Conservation (phyloP, 2,797 vertebrate species). For the Chiloscyllium punctatum region DNA sequence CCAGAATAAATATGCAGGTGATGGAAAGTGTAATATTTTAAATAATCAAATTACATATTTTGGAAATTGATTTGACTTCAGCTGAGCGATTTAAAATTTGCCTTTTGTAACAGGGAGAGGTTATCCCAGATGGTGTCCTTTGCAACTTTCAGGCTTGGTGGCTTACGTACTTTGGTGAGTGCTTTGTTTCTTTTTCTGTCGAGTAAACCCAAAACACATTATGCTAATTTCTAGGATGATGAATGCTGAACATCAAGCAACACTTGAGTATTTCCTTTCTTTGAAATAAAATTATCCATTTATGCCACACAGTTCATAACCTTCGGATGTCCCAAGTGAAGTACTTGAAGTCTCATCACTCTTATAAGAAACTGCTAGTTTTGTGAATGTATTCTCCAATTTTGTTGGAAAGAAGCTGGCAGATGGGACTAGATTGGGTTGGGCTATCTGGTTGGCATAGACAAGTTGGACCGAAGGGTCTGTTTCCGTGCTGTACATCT, state of each 20-base stretch:
- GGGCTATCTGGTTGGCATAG: too few species aligned
- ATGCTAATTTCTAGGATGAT: neutral
- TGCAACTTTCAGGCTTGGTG: conserved; percentile 74
- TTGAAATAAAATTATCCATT: neutral
- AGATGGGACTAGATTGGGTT: too few species aligned
- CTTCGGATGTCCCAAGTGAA: neutral
- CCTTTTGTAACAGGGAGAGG: conserved; percentile 55
- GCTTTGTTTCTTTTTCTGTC: neutral
- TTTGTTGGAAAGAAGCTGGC: too few species aligned
- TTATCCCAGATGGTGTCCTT: conserved; percentile 58
- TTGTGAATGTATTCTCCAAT: too few species aligned
- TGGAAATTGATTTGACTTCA: neutral
- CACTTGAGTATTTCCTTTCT: neutral
- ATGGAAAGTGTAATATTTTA: neutral
- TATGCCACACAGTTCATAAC: neutral
- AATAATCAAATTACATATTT: neutral
- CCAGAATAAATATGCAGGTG: neutral
- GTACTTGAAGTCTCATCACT: neutral
- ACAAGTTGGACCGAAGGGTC: too few species aligned
- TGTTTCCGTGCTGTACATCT: too few species aligned
- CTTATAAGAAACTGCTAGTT: neutral
- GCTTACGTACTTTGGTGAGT: conserved; percentile 74
- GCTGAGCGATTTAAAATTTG: conserved; percentile 5
- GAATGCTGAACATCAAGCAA: neutral
- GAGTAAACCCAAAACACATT: neutral